Evolutionary conservation across 2,113 vertebrate genomes (phyloP).

Genomic region (Catharus bicknelli): DNA sequence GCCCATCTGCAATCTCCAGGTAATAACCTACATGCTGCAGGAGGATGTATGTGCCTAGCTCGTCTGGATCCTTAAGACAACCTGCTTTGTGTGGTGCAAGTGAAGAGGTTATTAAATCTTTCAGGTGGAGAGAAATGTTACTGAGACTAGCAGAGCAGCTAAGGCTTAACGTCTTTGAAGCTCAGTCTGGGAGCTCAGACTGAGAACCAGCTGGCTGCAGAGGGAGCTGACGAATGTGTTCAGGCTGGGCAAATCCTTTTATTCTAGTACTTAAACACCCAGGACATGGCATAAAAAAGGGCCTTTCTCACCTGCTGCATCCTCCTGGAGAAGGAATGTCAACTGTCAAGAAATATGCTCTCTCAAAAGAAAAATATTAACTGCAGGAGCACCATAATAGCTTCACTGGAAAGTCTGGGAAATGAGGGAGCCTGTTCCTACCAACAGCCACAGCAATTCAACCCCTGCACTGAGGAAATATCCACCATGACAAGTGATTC

Average conservation of each 20-base stretch:
- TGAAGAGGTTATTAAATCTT: conserved; percentile 44
- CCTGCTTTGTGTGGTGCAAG: conserved; percentile 6
- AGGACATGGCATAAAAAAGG: conserved; percentile 8
- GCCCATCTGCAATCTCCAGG: background rate
- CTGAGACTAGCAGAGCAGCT: background rate
- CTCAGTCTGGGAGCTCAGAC: conserved; percentile 41
- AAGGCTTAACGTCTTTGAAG: background rate
- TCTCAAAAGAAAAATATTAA: conserved; percentile 23
- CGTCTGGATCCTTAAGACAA: conserved; percentile 4
- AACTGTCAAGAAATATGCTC: conserved; percentile 19
- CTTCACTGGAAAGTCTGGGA: background rate
- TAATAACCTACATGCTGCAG: background rate
- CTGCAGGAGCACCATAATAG: background rate
- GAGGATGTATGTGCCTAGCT: background rate
- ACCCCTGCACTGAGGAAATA: background rate
- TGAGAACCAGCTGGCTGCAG: conserved; percentile 24
- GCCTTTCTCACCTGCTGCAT: conserved; percentile 15
- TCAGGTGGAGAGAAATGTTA: background rate
- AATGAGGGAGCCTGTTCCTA: background rate
- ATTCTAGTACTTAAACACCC: conserved; percentile 13
- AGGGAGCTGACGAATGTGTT: background rate
- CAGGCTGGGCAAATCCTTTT: conserved; percentile 36
- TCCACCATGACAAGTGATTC: background rate
- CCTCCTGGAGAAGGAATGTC: conserved; percentile 12
- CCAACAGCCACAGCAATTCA: background rate